A percentile compares a stretch with the other conserved stretches of the same genome.
phyloP scores from a whole-genome alignment of 1,140 invertebrate genomes.

The Cherax quadricarinatus region DNA sequence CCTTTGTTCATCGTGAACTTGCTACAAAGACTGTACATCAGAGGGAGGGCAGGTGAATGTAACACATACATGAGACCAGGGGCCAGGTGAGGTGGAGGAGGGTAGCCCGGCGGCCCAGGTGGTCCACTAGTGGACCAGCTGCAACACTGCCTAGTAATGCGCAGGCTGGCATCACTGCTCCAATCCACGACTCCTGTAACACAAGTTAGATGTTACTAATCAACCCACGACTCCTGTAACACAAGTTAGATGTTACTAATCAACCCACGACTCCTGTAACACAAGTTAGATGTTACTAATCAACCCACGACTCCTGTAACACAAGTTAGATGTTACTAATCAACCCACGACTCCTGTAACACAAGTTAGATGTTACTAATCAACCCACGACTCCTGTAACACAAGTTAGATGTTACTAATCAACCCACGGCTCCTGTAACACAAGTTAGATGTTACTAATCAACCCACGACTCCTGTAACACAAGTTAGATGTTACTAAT shows the following conservation, averaged over 20 bases:
- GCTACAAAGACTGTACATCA: too few relatives aligned
- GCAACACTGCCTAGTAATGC: conserved; percentile 36
- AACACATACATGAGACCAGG: conserved; percentile 22
- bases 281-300: neutral
- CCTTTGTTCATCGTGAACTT: too few relatives aligned
- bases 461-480: neutral
- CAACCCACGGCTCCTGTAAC: neutral
- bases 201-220: neutral
- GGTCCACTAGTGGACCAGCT: conserved; percentile 34
- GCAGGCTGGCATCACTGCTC: conserved; percentile 42
- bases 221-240: neutral
- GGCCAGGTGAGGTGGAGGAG: conserved; percentile 30
- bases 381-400: neutral
- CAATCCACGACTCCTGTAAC: conserved; percentile 61
- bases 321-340: neutral
- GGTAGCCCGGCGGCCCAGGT: conserved; percentile 15
- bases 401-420: neutral
- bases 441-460: neutral
- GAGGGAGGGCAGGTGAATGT: neutral
- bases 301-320: neutral
- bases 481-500: neutral
- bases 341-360: neutral
- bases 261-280: neutral
- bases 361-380: neutral
- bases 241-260: neutral